Evolutionary conservation across 2,797 vertebrate genomes (phyloP).

Genomic region (Potorous gilbertii): DNA sequence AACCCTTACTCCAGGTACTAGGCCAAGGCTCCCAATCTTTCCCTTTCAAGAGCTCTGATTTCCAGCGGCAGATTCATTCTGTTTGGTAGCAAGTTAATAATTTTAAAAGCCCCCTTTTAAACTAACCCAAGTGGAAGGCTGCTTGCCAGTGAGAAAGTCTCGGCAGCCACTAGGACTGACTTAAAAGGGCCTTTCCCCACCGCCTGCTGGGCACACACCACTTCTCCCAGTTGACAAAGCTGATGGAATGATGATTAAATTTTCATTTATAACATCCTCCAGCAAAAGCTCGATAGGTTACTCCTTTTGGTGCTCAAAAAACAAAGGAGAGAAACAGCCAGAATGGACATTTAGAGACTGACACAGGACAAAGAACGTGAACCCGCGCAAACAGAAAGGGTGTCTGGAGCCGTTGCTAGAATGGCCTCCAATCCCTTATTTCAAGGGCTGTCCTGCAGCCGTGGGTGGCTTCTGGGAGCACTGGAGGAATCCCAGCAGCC

Average conservation of each 20-base stretch:
- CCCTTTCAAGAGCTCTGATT: not conserved
- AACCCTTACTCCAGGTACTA: not conserved
- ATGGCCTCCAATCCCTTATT: not conserved
- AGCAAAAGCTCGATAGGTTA: slow-evolving; percentile 99
- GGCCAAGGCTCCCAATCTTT: not conserved
- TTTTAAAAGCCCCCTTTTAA: not conserved
- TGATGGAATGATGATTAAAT: slow-evolving; percentile 97
- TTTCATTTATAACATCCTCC: slow-evolving; percentile 99
- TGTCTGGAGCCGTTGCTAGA: too few species aligned
- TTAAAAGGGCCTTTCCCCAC: not conserved
- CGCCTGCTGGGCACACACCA: slow-evolving; percentile 88
- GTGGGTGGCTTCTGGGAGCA: too few species aligned
- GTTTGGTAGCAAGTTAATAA: not conserved
- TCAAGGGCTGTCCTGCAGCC: not conserved
- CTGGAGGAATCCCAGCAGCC: not conserved
- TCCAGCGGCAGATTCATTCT: not conserved
- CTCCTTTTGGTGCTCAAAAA: slow-evolving; percentile 97
- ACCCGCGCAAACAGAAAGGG: not conserved
- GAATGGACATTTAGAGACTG: slow-evolving; percentile 83
- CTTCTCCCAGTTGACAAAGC: slow-evolving; percentile 95
- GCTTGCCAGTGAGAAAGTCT: not conserved
- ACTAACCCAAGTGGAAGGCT: not conserved
- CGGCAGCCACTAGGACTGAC: rapidly evolving
- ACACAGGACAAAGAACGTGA: slow-evolving; percentile 19
- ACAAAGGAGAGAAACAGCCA: slow-evolving; percentile 68